These are phyloP conservation scores for Acipenser oxyrinchus DNA, from an alignment of 2,797 vertebrate species.

Conservation along the genomic window DNA sequence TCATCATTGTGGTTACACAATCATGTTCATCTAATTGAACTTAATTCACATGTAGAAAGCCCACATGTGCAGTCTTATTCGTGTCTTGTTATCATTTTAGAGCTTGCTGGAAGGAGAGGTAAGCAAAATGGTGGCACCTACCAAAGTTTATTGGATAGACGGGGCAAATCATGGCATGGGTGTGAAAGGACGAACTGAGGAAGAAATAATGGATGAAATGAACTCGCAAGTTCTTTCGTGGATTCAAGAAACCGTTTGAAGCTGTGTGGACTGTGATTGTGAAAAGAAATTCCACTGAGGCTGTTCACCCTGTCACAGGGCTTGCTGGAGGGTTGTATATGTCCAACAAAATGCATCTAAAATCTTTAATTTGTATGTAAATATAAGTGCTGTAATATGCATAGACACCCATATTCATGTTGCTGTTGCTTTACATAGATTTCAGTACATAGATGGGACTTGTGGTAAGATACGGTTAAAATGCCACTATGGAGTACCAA, in stretches of 20 bases:
- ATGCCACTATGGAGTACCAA: no score
- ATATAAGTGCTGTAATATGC: no score
- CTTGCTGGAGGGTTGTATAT: no score
- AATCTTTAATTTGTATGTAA: no score
- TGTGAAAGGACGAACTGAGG: slow-evolving; percentile 65
- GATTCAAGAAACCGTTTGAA: slow-evolving; percentile 55
- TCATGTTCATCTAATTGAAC: not conserved
- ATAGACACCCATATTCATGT: no score
- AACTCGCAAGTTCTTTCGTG: slow-evolving; percentile 68
- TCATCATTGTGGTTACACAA: not conserved
- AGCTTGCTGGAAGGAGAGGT: slow-evolving; percentile 59
- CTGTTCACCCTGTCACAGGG: no score
- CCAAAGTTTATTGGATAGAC: slow-evolving; percentile 72
- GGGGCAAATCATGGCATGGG: slow-evolving; percentile 78
- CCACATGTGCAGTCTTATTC: not conserved
- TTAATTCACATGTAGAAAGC: not conserved
- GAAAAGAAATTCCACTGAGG: no score
- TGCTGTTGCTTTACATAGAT: no score
- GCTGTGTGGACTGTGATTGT: no score
- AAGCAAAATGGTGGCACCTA: slow-evolving; percentile 65
- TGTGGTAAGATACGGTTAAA: no score
- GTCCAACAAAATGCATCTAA: no score
- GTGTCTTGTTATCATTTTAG: slow-evolving; percentile 45
- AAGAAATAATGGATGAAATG: slow-evolving; percentile 74
- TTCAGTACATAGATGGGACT: no score